A percentile compares a stretch with the other conserved stretches of the same genome.
Evolutionary conservation across 2,888 invertebrate species (phyloP).

Genomic region (Harpalus rubripes): DNA sequence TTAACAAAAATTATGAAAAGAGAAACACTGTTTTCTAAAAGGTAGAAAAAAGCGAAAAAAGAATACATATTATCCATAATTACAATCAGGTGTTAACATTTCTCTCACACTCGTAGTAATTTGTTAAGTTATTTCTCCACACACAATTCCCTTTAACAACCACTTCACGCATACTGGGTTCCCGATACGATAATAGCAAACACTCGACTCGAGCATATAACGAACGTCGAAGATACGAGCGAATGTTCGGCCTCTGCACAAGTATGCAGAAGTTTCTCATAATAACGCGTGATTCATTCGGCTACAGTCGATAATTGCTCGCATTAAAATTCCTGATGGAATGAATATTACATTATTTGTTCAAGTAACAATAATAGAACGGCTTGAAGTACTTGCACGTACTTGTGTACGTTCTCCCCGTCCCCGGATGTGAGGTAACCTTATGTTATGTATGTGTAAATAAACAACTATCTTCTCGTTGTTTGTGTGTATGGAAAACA

Average conservation of each 20-base stretch:
- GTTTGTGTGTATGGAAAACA: constrained; percentile 57
- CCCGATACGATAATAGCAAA: neutral
- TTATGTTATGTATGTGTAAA: constrained; percentile 46
- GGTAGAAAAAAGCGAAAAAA: neutral
- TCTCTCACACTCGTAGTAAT: neutral
- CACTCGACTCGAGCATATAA: neutral
- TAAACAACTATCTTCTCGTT: constrained; percentile 38
- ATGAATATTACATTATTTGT: constrained; percentile 47
- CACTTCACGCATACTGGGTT: neutral
- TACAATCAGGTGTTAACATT: neutral
- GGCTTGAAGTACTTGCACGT: constrained; percentile 19
- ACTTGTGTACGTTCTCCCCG: constrained; percentile 53
- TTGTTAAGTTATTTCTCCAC: constrained; percentile 1
- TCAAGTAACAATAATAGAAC: constrained; percentile 51
- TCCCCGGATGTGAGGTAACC: constrained; percentile 53
- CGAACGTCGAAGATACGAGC: neutral
- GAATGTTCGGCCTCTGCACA: constrained; percentile 42
- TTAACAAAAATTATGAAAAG: neutral
- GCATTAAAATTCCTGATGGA: constrained; percentile 57
- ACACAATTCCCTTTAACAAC: neutral
- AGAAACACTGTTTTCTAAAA: neutral
- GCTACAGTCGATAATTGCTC: constrained; percentile 53
- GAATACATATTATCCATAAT: neutral
- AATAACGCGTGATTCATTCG: constrained; percentile 56
- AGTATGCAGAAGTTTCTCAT: constrained; percentile 52